Conservation (phyloP, 2,888 invertebrate genomes). For the Sphecodes monilicornis region DNA sequence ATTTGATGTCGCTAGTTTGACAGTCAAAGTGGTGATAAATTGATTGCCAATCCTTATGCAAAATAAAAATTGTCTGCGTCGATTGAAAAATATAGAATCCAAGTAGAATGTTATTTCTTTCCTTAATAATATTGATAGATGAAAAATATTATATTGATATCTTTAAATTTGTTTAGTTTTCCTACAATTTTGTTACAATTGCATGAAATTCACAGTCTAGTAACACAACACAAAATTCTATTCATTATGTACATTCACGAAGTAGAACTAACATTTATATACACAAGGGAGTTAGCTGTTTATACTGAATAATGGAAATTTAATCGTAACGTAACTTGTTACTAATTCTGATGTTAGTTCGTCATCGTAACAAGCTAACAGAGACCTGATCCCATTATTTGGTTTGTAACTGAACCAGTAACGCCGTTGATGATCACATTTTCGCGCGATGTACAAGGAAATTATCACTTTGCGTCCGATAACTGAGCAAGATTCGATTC, state of each 20-base stretch:
- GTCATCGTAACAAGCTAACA: neutral
- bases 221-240: no score
- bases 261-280: no score
- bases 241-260: no score
- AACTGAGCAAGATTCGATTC: conserved; percentile 29
- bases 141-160: no score
- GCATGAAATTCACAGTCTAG: no score
- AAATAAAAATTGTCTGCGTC: no score
- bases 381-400: neutral
- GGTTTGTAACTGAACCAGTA: neutral
- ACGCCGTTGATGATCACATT: neutral
- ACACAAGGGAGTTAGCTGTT: no score
- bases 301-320: no score
- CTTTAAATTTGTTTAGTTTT: no score
- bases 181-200: no score
- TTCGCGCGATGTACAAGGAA: conserved; percentile 10
- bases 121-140: neutral
- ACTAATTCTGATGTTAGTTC: neutral
- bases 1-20: neutral
- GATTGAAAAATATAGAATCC: neutral
- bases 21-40: neutral
- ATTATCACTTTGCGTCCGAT: conserved; percentile 32
- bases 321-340: no score
- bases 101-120: neutral
- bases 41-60: neutral